Conservation (phyloP, 2,888 invertebrate species). For the Napeogenes inachia region DNA sequence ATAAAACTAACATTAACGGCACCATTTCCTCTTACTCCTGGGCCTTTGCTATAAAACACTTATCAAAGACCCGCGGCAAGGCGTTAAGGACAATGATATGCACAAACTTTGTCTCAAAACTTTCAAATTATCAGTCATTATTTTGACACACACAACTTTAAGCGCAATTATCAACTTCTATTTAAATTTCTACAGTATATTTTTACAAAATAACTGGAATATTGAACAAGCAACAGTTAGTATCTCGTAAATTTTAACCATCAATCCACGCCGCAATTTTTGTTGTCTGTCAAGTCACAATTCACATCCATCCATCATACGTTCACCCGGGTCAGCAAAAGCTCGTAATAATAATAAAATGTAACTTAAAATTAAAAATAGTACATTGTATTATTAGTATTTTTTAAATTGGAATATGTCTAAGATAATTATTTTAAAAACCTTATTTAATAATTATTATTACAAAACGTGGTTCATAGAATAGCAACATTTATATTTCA, state of each 20-base stretch:
- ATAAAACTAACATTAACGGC: constrained; percentile 49
- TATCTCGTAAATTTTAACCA: constrained; percentile 56
- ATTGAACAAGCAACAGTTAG: constrained; percentile 46
- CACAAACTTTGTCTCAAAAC: constrained; percentile 71
- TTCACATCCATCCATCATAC: constrained; percentile 41
- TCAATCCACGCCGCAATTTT: constrained; percentile 74
- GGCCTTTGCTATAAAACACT: constrained; percentile 63
- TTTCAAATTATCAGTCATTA: constrained; percentile 70
- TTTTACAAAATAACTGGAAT: constrained; percentile 37
- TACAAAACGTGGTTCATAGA: too few relatives aligned
- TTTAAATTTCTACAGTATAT: constrained; percentile 16
- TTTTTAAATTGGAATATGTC: too few relatives aligned
- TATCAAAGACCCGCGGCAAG: constrained; percentile 59
- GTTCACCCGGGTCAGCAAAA: constrained; percentile 16
- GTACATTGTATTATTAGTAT: too few relatives aligned
- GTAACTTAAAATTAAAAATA: neutral
- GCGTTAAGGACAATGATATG: constrained; percentile 71
- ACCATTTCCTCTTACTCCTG: constrained; percentile 58
- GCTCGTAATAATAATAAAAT: constrained; percentile 1
- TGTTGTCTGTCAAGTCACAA: constrained; percentile 58
- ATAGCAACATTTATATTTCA: too few relatives aligned
- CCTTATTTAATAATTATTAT: too few relatives aligned
- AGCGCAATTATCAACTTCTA: constrained; percentile 13
- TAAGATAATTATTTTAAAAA: too few relatives aligned
- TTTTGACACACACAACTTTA: constrained; percentile 51